phyloP scores from a whole-genome alignment of 2,888 invertebrate species.

The Caradrina kadenii region DNA sequence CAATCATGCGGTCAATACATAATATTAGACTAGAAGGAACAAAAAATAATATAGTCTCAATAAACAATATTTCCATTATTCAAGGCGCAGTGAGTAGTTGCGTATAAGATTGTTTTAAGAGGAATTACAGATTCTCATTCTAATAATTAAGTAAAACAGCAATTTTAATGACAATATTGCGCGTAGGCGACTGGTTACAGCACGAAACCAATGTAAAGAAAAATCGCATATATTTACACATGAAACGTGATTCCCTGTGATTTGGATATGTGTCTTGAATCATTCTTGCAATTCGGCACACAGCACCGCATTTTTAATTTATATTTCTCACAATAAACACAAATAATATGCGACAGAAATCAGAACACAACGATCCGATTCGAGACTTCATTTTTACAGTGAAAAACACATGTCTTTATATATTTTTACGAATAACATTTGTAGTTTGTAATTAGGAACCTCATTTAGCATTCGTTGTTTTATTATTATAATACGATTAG shows the following conservation, averaged over 20 bases:
- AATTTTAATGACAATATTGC: neutral
- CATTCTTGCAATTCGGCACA: slow-evolving; percentile 81
- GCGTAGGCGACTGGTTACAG: slow-evolving; percentile 9
- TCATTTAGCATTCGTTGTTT: neutral
- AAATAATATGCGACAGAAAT: neutral
- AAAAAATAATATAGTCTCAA: too few relatives aligned
- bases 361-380: neutral
- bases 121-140: neutral
- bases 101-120: neutral
- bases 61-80: too few relatives aligned
- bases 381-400: slow-evolving; percentile 17
- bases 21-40: too few relatives aligned
- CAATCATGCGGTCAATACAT: too few relatives aligned
- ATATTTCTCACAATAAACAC: slow-evolving; percentile 41
- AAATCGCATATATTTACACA: slow-evolving; percentile 73
- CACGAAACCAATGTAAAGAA: neutral
- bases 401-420: slow-evolving; percentile 7
- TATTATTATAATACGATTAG: slow-evolving; percentile 10
- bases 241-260: slow-evolving; percentile 84
- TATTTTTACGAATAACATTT: slow-evolving; percentile 12
- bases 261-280: slow-evolving; percentile 77
- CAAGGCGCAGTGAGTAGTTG: too few relatives aligned
- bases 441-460: neutral
- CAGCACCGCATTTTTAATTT: slow-evolving; percentile 80
- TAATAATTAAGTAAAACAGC: neutral